Evolutionary conservation across 2,797 vertebrate species (phyloP), one percentile per base, ranked within the genome.

Genomic region (Heliangelus exortis): DNA sequence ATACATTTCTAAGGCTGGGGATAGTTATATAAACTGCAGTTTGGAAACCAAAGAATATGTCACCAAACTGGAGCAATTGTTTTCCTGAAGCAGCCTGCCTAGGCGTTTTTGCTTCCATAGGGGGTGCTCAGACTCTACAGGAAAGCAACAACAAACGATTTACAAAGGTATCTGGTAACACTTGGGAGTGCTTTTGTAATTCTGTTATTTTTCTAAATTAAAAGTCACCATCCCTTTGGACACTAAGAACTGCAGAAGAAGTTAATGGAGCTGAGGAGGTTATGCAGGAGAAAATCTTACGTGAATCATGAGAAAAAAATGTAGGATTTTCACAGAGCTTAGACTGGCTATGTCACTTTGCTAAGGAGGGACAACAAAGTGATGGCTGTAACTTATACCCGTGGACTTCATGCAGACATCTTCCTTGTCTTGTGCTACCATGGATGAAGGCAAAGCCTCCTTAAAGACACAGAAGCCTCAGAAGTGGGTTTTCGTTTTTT

Each of bases 141-240:
- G 23, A 54, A 17, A 78, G 39, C 45, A 51, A 7, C 1, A 5
- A n/a, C 5, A 1, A 50, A 12, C 0, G 2, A 33, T 19, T 93
- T 48, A 33, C 9, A 20, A 5, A 59, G n/a, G 12, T 36, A 39
- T 11, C 39, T 16, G 36, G 39, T 41, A 41, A 65, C 48, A 57
- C n/a, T 36, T 4, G 5, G 15, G 10, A 82, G 48, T 4, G 8
- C 31, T 87, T 87, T 8, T n/a, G 47, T 50, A 45, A 75, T 66
- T 5, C 10, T 4, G 17, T 28, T 4, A 17, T 28, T 61, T 13
- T 61, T 73, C 41, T 57, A 21, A 58, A 72, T 34, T 50, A 13
- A 50, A 41, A 65, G 76, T 13, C 19, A 72, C 33, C 0, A 7
- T 45, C 51, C 61, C 26, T 51, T 36, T 80, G 57, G 26, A 69